These are phyloP conservation scores for Mythimna pallens DNA, from an alignment of 2,888 invertebrate species.

Conservation along the genomic window DNA sequence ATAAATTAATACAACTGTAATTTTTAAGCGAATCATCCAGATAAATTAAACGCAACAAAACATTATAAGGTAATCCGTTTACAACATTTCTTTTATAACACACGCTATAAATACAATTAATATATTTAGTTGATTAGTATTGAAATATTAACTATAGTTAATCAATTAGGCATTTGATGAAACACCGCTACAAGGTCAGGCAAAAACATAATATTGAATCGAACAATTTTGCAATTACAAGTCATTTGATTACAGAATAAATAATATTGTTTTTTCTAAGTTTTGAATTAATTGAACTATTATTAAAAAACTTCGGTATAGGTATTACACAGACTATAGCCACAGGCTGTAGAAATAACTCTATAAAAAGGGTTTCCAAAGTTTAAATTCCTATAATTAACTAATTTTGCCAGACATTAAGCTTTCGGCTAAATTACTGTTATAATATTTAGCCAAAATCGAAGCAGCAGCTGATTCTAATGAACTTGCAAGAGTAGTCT, in stretches of 20 bases:
- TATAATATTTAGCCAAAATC: background rate
- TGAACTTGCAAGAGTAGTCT: background rate
- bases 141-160: background rate
- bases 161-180: conserved; percentile 7
- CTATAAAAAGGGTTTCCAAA: background rate
- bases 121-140: background rate
- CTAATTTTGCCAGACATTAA: no score
- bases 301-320: background rate
- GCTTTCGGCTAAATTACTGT: background rate
- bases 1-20: background rate
- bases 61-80: background rate
- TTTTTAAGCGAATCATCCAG: conserved; percentile 6
- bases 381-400: background rate
- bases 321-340: conserved; percentile 2
- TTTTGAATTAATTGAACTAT: background rate
- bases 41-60: conserved; percentile 11
- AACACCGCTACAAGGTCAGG: conserved; percentile 3
- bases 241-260: background rate
- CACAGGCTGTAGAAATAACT: conserved; percentile 10
- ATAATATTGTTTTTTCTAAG: background rate
- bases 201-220: background rate
- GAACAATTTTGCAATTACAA: background rate
- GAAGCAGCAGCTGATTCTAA: background rate
- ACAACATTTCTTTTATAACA: background rate
- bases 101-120: background rate